These are phyloP conservation scores for Mercenaria mercenaria DNA, from an alignment of 1,140 invertebrate species.

Conservation along the genomic window DNA sequence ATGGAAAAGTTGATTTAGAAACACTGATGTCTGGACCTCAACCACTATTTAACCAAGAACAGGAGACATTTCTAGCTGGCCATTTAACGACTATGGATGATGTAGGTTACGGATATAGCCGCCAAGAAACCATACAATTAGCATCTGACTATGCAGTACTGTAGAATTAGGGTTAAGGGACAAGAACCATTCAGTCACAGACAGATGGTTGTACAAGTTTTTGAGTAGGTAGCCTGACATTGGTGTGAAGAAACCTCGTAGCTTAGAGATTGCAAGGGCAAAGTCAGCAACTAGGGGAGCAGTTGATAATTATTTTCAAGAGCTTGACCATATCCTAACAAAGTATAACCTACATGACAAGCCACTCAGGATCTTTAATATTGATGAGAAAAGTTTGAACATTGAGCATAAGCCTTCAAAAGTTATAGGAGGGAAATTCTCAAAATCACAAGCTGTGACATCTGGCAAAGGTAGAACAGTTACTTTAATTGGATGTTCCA, in stretches of 20 bases:
- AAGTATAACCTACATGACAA: constrained; percentile 70
- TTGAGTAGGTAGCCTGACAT: constrained; percentile 18
- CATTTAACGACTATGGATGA: no score
- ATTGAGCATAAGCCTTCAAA: constrained; percentile 30
- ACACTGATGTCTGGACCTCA: constrained; percentile 1
- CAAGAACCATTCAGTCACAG: background rate
- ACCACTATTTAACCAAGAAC: constrained; percentile 22
- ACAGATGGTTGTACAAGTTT: background rate
- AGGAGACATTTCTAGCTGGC: constrained; percentile 24
- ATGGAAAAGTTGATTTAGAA: background rate
- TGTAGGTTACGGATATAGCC: no score
- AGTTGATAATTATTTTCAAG: background rate
- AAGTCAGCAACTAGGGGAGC: background rate
- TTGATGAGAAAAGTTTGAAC: constrained; percentile 82
- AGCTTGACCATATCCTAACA: background rate
- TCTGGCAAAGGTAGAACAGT: no score
- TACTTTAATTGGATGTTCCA: background rate
- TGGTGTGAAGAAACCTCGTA: no score
- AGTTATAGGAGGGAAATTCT: no score
- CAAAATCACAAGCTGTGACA: no score
- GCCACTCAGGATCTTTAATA: constrained; percentile 77
- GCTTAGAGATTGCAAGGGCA: no score
- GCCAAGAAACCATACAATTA: constrained; percentile 12
- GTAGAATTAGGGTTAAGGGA: constrained; percentile 6
- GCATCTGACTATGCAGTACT: no score